These are phyloP conservation scores for Oryzias woworae DNA, from an alignment of 2,113 vertebrate genomes.

Conservation along the genomic window DNA sequence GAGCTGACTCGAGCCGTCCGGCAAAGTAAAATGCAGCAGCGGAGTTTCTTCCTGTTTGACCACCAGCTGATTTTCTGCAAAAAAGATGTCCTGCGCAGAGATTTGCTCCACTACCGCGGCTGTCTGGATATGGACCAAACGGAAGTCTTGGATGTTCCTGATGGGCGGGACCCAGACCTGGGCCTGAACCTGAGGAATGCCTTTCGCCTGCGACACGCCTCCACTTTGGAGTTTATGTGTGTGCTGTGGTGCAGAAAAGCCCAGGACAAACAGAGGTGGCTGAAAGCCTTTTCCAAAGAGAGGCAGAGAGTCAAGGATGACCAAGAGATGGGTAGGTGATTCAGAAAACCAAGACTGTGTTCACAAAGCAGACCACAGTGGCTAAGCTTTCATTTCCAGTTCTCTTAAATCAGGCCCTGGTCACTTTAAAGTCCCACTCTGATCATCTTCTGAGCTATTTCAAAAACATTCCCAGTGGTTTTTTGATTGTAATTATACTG, in stretches of 20 bases:
- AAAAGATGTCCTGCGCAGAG: conserved; percentile 92
- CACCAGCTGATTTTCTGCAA: conserved; percentile 97
- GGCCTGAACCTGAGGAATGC: conserved; percentile 86
- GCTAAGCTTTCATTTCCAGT: no score
- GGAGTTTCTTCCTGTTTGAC: conserved; percentile 96
- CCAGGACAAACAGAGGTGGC: conserved; percentile 91
- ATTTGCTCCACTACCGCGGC: conserved; percentile 92
- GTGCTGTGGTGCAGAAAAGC: conserved; percentile 89
- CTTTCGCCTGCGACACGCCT: conserved; percentile 82
- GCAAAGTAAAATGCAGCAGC: conserved; percentile 92
- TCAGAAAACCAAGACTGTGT: not conserved
- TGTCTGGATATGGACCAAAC: conserved; percentile 86
- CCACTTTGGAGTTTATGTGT: conserved; percentile 81
- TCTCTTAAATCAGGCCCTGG: no score
- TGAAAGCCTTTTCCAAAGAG: conserved; percentile 86
- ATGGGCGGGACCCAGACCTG: conserved; percentile 86
- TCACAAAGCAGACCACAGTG: conserved; percentile 14
- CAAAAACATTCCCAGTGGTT: no score
- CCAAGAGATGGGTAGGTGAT: conserved; percentile 88
- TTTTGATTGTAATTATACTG: no score
- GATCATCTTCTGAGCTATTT: no score
- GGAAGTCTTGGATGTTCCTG: conserved; percentile 82
- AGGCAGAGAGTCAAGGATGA: conserved; percentile 89
- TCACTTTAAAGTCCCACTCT: no score
- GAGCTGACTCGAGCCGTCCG: conserved; percentile 86